Conservation (phyloP, 2,888 invertebrate genomes). For the Panzeria rudis region DNA sequence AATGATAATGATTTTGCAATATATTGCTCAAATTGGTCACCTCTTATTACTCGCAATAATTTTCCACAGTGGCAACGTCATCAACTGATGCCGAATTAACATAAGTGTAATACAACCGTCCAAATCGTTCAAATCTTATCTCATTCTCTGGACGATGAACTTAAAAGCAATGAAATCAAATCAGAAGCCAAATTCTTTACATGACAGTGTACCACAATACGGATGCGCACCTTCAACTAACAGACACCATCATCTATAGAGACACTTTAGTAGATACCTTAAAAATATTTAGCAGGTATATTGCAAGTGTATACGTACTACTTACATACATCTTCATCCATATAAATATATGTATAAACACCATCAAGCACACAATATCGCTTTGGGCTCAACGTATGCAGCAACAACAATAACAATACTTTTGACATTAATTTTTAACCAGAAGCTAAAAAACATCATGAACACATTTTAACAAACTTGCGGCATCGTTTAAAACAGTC, state of each 20-base stretch:
- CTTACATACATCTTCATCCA: neutral
- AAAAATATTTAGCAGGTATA: slow-evolving; percentile 1
- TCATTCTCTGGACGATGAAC: slow-evolving; percentile 61
- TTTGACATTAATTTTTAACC: slow-evolving; percentile 54
- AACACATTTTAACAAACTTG: slow-evolving; percentile 43
- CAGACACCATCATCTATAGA: slow-evolving; percentile 32
- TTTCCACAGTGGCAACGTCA: slow-evolving; percentile 34
- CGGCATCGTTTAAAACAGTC: slow-evolving; percentile 29
- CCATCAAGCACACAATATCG: slow-evolving; percentile 5
- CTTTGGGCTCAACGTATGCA: slow-evolving; percentile 37
- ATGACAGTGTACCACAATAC: slow-evolving; percentile 61
- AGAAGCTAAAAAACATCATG: slow-evolving; percentile 56
- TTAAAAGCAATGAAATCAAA: slow-evolving; percentile 58
- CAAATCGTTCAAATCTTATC: slow-evolving; percentile 57
- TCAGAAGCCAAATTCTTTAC: slow-evolving; percentile 67
- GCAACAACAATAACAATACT: slow-evolving; percentile 13
- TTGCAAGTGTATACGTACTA: neutral
- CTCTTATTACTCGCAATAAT: neutral
- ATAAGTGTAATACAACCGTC: slow-evolving; percentile 36
- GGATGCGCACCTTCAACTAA: slow-evolving; percentile 37
- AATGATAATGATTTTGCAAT: no score
- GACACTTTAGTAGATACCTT: slow-evolving; percentile 43
- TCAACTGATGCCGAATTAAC: slow-evolving; percentile 14
- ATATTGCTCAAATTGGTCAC: slow-evolving; percentile 30
- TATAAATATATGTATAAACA: neutral